Conservation (phyloP, 92 coral and sea anemone species). For the Phenganax subtilis region DNA sequence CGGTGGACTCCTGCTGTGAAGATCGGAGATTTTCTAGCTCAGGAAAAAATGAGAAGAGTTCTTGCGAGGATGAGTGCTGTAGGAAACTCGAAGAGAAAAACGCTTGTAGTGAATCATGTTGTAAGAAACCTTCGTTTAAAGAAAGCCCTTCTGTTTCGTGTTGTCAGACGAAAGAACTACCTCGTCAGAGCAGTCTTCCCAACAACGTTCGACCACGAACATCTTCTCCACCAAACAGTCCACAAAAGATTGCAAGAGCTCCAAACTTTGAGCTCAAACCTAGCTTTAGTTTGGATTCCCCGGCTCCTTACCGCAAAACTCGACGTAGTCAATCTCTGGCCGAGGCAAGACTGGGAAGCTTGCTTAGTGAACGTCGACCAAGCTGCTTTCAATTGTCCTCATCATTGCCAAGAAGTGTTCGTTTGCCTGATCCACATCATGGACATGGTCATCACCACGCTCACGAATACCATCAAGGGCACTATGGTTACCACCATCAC, state of each 20-base stretch:
- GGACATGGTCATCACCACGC: constrained; percentile 6
- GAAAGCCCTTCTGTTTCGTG: not conserved
- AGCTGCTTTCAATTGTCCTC: constrained; percentile 1
- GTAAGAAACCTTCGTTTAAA: not conserved
- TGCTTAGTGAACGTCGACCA: constrained; percentile 20
- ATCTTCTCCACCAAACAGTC: not conserved
- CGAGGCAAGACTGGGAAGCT: constrained; percentile 12
- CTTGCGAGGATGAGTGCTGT: not conserved
- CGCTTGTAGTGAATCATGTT: not conserved
- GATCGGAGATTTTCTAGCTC: too few species aligned
- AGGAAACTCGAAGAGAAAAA: not conserved
- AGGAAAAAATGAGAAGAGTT: too few species aligned
- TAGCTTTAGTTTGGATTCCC: not conserved
- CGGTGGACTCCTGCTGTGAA: too few species aligned
- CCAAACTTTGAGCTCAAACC: constrained; percentile 3
- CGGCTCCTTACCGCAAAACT: constrained; percentile 8
- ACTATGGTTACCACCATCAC: not conserved
- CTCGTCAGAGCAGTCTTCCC: not conserved
- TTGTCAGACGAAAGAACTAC: not conserved
- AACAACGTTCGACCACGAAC: not conserved
- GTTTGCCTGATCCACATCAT: not conserved
- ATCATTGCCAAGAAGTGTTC: not conserved
- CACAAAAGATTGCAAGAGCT: not conserved
- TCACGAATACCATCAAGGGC: not conserved
- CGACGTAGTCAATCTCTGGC: constrained; percentile 14